These are phyloP conservation scores for Acheta domesticus DNA, from an alignment of 2,888 invertebrate genomes.

Conservation along the genomic window DNA sequence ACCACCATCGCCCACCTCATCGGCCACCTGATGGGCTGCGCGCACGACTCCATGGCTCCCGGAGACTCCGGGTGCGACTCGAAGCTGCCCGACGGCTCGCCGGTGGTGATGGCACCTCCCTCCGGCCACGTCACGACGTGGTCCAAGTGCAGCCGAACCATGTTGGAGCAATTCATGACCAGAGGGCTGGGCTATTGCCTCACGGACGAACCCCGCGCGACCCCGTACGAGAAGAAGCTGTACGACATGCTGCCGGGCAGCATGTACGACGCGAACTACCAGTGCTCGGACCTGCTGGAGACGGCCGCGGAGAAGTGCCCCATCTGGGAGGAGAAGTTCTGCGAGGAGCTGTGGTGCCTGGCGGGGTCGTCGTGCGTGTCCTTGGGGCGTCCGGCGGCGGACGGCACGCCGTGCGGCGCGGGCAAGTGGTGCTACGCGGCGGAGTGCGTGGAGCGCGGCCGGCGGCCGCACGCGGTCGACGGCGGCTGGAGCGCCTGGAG, in stretches of 20 bases:
- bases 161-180: background rate
- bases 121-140: background rate
- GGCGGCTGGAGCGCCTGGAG: background rate
- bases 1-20: background rate
- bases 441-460: background rate
- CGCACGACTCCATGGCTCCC: background rate
- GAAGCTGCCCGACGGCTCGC: background rate
- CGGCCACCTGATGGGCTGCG: background rate
- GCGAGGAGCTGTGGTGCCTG: constrained; percentile 4
- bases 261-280: background rate
- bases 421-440: background rate
- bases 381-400: background rate
- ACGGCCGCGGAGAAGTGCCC: background rate
- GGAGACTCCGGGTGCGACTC: background rate
- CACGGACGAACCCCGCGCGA: background rate
- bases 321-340: background rate
- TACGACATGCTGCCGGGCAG: background rate
- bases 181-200: background rate
- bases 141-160: background rate
- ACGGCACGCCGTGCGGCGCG: background rate
- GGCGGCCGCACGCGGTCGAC: background rate
- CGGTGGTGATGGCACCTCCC: background rate
- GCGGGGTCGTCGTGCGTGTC: background rate
- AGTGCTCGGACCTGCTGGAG: background rate
- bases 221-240: background rate